Evolutionary conservation across 2,888 invertebrate species (phyloP), one percentile per base, ranked within the genome.

Genomic region (Nipponacmea schrenckii): DNA sequence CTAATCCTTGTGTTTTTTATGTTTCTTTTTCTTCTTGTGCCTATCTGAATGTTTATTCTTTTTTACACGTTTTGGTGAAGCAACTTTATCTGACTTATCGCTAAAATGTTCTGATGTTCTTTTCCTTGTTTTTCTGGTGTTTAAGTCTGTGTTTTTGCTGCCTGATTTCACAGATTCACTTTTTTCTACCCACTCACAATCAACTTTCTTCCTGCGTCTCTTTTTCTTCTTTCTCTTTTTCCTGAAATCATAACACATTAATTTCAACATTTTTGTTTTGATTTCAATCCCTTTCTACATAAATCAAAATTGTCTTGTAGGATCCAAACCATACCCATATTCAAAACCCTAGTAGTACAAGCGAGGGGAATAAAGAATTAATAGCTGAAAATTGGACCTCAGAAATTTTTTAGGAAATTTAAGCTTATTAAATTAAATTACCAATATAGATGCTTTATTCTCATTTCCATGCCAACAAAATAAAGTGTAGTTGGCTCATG

Each of bases 211-310:
- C 68, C 44, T 68, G 50, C 65, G 63, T 64, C 44, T 72, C 26
- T 72, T 68, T 62, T 44, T 68, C 46, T 68, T 68, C 68, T 44
- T 68, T 68, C 56, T 64, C 27, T 62, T 62, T 66, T 62, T 67
- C 67, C 65, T 68, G 44, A 56, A 56, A 56, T 20, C 12, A 10
- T 5, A 56, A 56, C 2, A 56, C 10, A 39, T 8, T 5, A 10
- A 39, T 39, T 39, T 39, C 8, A 39, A 39, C 8, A 39, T 39
- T 39, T 39, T 39, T 39, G 4, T 8, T 5, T 8, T 8, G 10
- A 39, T 39, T 5, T 39, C 1, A 39, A 39, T 1, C 10, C 39
- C 10, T 31, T 4, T 4, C 31, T 7, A n/a, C n/a, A n/a, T n/a
- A n/a, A n/a, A n/a, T n/a, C n/a, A n/a, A n/a, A n/a, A n/a, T n/a